Conservation (phyloP, 2,888 invertebrate species). For the Rotaria magnacalcarata region DNA sequence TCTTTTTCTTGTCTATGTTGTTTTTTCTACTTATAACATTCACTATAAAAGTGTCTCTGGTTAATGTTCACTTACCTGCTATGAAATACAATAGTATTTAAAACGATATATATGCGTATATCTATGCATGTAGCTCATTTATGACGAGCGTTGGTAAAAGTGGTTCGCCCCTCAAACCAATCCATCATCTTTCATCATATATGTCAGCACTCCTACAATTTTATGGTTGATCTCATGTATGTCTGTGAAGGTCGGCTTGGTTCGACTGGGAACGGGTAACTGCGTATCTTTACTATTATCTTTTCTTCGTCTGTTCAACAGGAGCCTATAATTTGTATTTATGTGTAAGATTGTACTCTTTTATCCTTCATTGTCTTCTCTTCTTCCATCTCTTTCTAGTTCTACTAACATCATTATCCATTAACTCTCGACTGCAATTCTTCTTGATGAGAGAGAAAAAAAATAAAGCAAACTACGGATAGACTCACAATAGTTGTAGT, state of each 20-base stretch:
- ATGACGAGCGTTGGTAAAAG: background rate
- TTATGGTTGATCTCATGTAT: background rate
- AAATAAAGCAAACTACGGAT: background rate
- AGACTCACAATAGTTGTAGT: background rate
- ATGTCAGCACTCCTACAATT: conserved; percentile 14
- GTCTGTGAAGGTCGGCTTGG: background rate
- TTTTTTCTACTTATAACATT: background rate
- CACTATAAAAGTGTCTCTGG: background rate
- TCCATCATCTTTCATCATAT: background rate
- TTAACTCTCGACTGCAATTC: background rate
- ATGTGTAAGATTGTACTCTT: background rate
- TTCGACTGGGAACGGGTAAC: background rate
- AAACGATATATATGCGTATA: background rate
- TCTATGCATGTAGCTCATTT: background rate
- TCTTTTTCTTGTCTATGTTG: background rate
- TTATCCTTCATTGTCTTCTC: background rate
- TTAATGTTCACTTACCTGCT: background rate
- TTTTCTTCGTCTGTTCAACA: background rate
- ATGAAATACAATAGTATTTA: background rate
- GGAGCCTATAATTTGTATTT: background rate
- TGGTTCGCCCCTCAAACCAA: background rate
- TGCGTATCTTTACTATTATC: conserved; percentile 8
- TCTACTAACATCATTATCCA: background rate
- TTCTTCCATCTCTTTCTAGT: background rate
- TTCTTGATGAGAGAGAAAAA: background rate